These are phyloP conservation scores for Colletes gigas DNA, from an alignment of 1,140 invertebrate genomes.

Conservation along the genomic window DNA sequence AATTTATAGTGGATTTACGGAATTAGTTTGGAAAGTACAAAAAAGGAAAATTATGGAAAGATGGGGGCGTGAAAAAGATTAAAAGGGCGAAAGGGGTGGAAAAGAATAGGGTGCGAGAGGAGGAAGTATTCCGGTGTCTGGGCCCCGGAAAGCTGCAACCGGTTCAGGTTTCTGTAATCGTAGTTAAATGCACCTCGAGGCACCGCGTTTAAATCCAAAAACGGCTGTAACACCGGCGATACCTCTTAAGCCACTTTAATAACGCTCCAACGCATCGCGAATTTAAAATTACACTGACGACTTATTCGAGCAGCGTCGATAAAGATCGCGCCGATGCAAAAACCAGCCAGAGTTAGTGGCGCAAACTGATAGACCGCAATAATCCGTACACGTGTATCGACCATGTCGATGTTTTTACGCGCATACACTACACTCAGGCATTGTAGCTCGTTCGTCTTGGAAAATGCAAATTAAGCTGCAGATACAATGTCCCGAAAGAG, in stretches of 20 bases:
- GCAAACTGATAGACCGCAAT: slow-evolving; percentile 36
- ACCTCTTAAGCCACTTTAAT: slow-evolving; percentile 43
- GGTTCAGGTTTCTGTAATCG: slow-evolving; percentile 20
- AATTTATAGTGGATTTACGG: no score
- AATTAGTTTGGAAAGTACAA: no score
- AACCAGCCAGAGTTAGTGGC: slow-evolving; percentile 27
- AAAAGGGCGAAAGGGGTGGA: neutral
- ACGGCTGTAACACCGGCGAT: slow-evolving; percentile 44
- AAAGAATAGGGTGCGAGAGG: neutral
- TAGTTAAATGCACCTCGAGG: slow-evolving; percentile 32
- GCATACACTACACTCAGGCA: no score
- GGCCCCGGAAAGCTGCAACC: slow-evolving; percentile 23
- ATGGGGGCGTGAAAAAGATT: neutral
- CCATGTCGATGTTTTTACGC: neutral
- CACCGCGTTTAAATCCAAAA: slow-evolving; percentile 46
- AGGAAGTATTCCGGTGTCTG: slow-evolving; percentile 11
- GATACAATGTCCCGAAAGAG: no score
- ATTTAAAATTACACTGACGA: slow-evolving; percentile 63
- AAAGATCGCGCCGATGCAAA: slow-evolving; percentile 40
- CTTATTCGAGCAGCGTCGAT: slow-evolving; percentile 32
- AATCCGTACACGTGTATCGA: slow-evolving; percentile 11
- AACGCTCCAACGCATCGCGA: slow-evolving; percentile 50
- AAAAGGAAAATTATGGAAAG: no score
- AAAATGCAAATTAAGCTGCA: no score
- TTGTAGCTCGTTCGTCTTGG: no score